phyloP scores from a whole-genome alignment of 2,797 vertebrate species.

The Sylvia borin region DNA sequence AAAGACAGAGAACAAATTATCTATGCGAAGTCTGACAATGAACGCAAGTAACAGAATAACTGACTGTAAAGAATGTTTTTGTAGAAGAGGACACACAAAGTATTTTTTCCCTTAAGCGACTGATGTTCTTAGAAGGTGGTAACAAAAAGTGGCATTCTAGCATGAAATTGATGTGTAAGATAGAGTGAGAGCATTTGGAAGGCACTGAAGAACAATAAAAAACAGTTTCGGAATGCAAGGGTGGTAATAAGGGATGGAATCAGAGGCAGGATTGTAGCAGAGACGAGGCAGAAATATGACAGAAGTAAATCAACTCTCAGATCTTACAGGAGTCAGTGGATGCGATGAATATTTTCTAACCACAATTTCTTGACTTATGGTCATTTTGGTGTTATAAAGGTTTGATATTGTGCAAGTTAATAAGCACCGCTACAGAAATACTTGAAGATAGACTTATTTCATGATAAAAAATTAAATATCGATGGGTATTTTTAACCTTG shows the following conservation, averaged over 20 bases:
- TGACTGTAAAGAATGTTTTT: not conserved
- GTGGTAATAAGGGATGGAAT: not conserved
- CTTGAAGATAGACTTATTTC: not conserved
- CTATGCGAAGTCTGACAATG: not conserved
- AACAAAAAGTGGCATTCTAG: not conserved
- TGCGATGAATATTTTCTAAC: not conserved
- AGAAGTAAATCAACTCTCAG: not conserved
- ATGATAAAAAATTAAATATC: not conserved
- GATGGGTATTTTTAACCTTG: not conserved
- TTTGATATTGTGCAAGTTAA: not conserved
- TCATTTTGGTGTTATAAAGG: not conserved
- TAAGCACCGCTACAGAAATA: not conserved
- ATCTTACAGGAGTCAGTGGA: not conserved
- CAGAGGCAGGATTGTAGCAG: not conserved
- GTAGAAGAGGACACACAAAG: not conserved
- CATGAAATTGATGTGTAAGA: not conserved
- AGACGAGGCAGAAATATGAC: not conserved
- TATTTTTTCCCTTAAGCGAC: not conserved
- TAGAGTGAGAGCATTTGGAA: not conserved
- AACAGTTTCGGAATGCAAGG: not conserved
- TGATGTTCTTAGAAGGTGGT: not conserved
- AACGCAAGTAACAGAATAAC: not conserved
- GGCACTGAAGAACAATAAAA: not conserved
- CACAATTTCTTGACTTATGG: not conserved
- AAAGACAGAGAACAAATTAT: not conserved